Conservation (phyloP, 1,140 invertebrate genomes). For the Anastrepha ludens region DNA sequence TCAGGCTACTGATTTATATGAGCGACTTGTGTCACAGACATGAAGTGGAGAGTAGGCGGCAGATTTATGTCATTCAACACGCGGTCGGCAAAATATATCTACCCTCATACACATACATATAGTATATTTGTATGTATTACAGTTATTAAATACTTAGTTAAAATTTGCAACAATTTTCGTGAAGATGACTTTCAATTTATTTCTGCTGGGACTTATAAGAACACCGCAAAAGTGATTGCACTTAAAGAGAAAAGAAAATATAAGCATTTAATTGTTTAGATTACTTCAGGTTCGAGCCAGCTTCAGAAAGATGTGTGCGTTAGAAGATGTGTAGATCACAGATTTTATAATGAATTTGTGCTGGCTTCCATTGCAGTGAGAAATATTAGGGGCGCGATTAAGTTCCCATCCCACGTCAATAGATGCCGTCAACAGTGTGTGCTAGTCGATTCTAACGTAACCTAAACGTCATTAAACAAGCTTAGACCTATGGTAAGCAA, state of each 20-base stretch:
- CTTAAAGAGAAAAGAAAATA: background rate
- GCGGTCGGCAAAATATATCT: background rate
- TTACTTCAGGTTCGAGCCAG: slow-evolving; percentile 43
- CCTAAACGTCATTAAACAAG: no score
- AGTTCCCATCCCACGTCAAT: no score
- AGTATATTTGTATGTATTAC: background rate
- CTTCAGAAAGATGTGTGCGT: background rate
- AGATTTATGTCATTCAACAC: background rate
- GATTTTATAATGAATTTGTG: no score
- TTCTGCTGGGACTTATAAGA: background rate
- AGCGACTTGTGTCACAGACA: background rate
- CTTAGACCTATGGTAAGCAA: no score
- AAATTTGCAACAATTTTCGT: slow-evolving; percentile 1
- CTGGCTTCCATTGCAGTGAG: no score
- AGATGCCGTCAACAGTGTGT: no score
- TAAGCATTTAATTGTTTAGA: slow-evolving; percentile 30
- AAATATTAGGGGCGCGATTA: no score
- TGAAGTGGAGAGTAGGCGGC: background rate
- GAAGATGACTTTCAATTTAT: slow-evolving; percentile 45
- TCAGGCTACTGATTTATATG: slow-evolving; percentile 23
- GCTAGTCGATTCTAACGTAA: no score
- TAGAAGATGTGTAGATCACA: no score
- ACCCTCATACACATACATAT: background rate
- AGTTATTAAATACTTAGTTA: slow-evolving; percentile 24
- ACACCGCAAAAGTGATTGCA: background rate